Evolutionary conservation across 1,140 invertebrate genomes (phyloP).

Genomic region (Ephestia elutella): DNA sequence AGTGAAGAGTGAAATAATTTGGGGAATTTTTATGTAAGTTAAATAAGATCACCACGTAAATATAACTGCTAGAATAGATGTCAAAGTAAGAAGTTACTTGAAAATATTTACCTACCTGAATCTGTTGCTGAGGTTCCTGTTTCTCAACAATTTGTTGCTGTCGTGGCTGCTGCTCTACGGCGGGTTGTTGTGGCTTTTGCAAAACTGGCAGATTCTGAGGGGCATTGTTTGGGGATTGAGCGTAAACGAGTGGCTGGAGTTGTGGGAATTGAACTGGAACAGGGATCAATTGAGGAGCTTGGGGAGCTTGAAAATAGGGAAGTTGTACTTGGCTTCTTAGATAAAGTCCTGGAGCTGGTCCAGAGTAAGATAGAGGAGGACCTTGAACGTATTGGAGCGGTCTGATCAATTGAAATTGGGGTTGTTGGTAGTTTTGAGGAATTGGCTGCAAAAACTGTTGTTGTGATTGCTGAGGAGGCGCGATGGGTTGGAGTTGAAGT

Average conservation of each 20-base stretch:
- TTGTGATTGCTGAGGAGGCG: constrained; percentile 22
- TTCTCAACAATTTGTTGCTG: background rate
- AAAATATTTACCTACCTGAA: background rate
- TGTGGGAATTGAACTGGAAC: background rate
- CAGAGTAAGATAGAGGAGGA: background rate
- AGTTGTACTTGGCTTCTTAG: constrained; percentile 4
- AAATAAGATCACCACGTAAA: no score
- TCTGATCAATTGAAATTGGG: constrained; percentile 5
- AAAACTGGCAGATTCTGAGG: constrained; percentile 18
- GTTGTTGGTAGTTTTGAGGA: constrained; percentile 12
- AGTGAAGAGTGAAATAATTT: no score
- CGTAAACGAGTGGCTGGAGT: constrained; percentile 21
- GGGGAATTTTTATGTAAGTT: no score
- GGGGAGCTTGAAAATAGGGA: constrained; percentile 10
- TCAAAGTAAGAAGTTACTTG: no score
- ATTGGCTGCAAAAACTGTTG: background rate
- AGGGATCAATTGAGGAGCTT: constrained; percentile 12
- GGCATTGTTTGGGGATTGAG: constrained; percentile 18
- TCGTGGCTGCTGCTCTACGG: background rate
- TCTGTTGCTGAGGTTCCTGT: background rate
- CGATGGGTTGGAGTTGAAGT: background rate
- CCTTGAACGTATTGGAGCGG: constrained; percentile 12
- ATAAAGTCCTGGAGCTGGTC: background rate
- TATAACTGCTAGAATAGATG: no score
- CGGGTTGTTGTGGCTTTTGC: constrained; percentile 3